These are phyloP conservation scores for human DNA, from an alignment of 2,113 vertebrate genomes.

Conservation along the genomic window DNA sequence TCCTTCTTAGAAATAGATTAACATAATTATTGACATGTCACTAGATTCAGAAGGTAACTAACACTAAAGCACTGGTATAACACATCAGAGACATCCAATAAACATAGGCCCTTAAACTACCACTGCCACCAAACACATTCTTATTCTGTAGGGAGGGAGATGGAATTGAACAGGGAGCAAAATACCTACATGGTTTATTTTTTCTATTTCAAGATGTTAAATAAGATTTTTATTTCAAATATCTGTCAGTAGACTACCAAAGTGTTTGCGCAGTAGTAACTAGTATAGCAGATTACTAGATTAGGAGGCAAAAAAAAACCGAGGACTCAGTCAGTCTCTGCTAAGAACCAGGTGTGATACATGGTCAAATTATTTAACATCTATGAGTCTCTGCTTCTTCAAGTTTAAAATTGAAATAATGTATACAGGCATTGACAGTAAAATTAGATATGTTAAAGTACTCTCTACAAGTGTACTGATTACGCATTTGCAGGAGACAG, in stretches of 20 bases:
- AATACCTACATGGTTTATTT: background rate
- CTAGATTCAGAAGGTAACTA: background rate
- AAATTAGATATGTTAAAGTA: background rate
- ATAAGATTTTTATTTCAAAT: constrained; percentile 24
- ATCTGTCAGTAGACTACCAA: background rate
- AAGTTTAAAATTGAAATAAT: background rate
- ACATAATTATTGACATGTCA: background rate
- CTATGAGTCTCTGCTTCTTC: background rate
- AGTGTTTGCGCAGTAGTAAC: background rate
- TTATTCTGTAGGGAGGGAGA: background rate
- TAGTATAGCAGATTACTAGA: background rate
- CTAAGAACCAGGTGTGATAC: background rate
- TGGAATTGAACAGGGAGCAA: background rate
- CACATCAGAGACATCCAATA: background rate
- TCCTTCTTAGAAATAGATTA: background rate
- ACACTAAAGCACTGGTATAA: background rate
- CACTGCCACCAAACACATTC: background rate
- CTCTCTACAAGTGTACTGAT: background rate
- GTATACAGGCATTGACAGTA: background rate
- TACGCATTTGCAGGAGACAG: background rate
- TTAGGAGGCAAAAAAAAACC: background rate
- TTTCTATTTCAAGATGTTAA: background rate
- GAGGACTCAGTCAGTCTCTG: background rate
- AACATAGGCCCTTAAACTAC: background rate
- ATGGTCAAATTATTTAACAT: background rate